Base-by-base conservation (phyloP, 2,797 vertebrate genomes). In the Sandelia bainsii region DNA sequence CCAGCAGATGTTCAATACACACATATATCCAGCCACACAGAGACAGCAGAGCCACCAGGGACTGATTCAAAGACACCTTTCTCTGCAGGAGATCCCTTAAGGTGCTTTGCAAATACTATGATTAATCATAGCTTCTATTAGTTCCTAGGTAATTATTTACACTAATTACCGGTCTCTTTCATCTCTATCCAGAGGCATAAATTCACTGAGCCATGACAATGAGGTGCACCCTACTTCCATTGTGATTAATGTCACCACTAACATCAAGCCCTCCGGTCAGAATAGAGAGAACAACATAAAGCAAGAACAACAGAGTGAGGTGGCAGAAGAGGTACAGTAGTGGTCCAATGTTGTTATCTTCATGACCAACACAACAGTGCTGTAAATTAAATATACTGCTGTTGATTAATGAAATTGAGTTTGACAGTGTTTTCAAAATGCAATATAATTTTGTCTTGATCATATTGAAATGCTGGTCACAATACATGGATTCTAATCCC, bases 181-280 rank as follows among this genome's bases (percentile, higher is more conserved):
- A 11, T 79, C 57, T 48, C 25, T 60, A 8, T 62, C 27, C 57
- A 88, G 87, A 82, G 60, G 59, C 60, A 42, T 62, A 4, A 79
- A 44, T 32, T 74, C 81, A 23, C 11, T 79, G 62, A 89, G 44
- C 57, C 72, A 77, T 39, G 84, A 92, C 49, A 87, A 75, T 20
- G 87, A 89, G 56, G 6, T 69, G 23, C 80, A 83, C 66, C 82
- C 91, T 20, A 71, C 89, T 76, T 89, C 90, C 58, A 90, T 92
- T 75, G 92, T 92, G 77, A 92, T 93, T 57, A 92, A 92, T 59
- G 83, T 92, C 75, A 90, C 90, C 69, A 86, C 91, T 63, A 89
- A 89, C 77, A 85, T 91, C 67, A 90, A 89, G 69, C 79, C 90
- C 6, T 77, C 75, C 40, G 25, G 67, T 62, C 78, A 87, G 75